phyloP scores from a whole-genome alignment of 2,797 vertebrate genomes.

The Myotis myotis region DNA sequence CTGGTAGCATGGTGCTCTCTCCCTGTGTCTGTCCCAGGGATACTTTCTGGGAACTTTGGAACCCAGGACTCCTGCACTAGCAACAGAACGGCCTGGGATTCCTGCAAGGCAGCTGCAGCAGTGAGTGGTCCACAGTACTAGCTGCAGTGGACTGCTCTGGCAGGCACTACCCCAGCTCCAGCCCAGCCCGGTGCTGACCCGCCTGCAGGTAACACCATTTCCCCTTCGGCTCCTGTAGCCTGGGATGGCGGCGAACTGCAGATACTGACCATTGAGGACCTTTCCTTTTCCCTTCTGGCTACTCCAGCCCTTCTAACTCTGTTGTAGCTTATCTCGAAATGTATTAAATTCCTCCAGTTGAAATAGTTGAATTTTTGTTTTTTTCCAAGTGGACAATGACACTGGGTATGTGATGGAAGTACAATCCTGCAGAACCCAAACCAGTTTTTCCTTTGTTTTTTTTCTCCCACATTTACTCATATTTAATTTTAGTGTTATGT shows the following conservation, averaged over 20 bases:
- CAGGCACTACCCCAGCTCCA: background rate
- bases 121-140: background rate
- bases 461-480: background rate
- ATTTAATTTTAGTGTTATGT: background rate
- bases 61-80: background rate
- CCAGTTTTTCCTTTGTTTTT: background rate
- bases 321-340: background rate
- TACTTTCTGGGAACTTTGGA: background rate
- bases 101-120: background rate
- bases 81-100: background rate
- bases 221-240: background rate
- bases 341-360: background rate
- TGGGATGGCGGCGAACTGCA: background rate
- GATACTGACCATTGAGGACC: background rate
- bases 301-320: background rate
- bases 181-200: fast-evolving
- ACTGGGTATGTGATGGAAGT: too few relatives aligned
- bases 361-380: background rate
- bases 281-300: background rate
- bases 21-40: background rate
- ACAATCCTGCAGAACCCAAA: background rate
- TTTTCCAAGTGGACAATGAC: background rate
- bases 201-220: fast-evolving
- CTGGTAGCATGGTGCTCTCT: background rate
- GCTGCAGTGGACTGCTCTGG: fast-evolving